Evolutionary conservation across 2,888 invertebrate genomes (phyloP).

Genomic region (Aspidapion aeneum): DNA sequence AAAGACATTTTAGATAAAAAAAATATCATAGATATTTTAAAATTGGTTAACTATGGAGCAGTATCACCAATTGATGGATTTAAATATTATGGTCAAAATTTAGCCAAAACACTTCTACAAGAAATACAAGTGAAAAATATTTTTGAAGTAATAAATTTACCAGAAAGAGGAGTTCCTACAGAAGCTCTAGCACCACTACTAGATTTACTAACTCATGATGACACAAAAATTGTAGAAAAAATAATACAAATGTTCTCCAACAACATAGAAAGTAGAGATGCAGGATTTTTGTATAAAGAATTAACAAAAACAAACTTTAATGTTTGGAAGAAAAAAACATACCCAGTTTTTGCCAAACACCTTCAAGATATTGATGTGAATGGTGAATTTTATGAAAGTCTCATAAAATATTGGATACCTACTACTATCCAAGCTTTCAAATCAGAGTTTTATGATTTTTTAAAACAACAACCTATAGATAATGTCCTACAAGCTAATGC

Average conservation of each 20-base stretch:
- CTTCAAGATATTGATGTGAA: constrained; percentile 28
- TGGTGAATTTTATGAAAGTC: constrained; percentile 36
- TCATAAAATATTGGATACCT: constrained; percentile 36
- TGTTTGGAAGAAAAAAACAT: constrained; percentile 26
- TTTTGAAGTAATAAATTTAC: not conserved
- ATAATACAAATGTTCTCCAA: constrained; percentile 31
- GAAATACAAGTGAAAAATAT: not conserved
- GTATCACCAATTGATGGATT: constrained; percentile 28
- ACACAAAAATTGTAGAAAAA: constrained; percentile 20
- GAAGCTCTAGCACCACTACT: not conserved
- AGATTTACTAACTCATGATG: constrained; percentile 16
- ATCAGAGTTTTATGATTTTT: constrained; percentile 29
- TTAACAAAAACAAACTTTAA: constrained; percentile 29
- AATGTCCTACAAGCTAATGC: constrained; percentile 26
- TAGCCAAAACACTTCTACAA: constrained; percentile 24
- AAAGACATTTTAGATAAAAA: constrained; percentile 20
- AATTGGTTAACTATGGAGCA: constrained; percentile 26
- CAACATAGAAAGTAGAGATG: constrained; percentile 35
- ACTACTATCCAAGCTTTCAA: constrained; percentile 27
- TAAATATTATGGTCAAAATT: constrained; percentile 28
- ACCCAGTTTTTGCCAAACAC: constrained; percentile 27
- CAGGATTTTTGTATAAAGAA: constrained; percentile 30
- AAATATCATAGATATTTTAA: constrained; percentile 22
- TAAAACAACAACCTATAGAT: constrained; percentile 21
- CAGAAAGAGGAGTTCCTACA: not conserved